These are phyloP conservation scores for Oceanodroma tethys DNA, from an alignment of 2,113 vertebrate species.

Conservation along the genomic window DNA sequence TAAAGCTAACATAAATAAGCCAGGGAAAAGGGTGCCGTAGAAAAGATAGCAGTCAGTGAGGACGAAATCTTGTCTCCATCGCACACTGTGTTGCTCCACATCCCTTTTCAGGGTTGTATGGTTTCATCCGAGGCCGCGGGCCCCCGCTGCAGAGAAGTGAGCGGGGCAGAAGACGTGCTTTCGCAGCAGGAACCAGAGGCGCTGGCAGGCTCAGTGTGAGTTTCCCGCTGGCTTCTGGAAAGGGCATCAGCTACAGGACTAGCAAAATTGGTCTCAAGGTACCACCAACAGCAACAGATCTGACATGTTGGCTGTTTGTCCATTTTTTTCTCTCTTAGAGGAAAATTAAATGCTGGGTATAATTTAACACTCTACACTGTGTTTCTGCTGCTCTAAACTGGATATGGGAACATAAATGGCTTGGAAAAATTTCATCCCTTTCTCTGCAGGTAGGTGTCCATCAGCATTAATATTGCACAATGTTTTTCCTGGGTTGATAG, in stretches of 20 bases:
- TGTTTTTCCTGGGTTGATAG: background rate
- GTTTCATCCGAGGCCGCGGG: background rate
- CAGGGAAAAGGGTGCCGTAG: background rate
- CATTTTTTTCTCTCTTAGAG: background rate
- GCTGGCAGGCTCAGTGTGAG: background rate
- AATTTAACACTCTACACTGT: background rate
- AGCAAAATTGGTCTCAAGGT: background rate
- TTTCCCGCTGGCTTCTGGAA: background rate
- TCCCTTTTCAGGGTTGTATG: background rate
- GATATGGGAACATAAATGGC: background rate
- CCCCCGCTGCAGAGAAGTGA: background rate
- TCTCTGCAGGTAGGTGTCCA: background rate
- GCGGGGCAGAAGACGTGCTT: background rate
- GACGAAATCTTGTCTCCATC: background rate
- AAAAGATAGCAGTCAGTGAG: background rate
- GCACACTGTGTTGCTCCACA: background rate
- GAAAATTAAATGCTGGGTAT: background rate
- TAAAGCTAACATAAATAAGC: background rate
- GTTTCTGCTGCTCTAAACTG: background rate
- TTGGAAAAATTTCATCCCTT: background rate
- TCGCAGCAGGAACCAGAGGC: background rate
- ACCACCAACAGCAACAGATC: background rate
- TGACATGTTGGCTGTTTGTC: background rate
- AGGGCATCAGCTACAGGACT: background rate
- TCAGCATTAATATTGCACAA: background rate